phyloP scores from a whole-genome alignment of 2,113 vertebrate species.

The Heterochromis multidens region DNA sequence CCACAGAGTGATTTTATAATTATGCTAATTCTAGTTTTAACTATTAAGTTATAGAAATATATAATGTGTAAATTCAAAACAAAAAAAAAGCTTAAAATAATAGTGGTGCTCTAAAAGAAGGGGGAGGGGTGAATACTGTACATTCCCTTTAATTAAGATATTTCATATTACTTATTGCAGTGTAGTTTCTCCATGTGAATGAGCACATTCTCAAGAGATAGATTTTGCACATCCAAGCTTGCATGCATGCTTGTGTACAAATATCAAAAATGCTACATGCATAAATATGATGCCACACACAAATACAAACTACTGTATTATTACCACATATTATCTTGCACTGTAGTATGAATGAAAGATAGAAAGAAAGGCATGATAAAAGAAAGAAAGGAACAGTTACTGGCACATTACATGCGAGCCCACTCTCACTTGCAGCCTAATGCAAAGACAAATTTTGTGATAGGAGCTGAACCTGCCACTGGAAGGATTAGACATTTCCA shows the following conservation, averaged over 20 bases:
- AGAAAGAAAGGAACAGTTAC: background rate
- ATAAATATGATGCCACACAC: background rate
- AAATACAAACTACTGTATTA: background rate
- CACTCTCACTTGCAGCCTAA: background rate
- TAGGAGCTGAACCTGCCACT: background rate
- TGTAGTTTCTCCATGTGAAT: background rate
- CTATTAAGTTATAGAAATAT: background rate
- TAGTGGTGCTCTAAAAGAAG: background rate
- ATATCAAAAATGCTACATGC: background rate
- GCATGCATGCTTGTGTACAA: background rate
- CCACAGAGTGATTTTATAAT: background rate
- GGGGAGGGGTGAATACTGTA: background rate
- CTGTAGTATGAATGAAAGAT: background rate
- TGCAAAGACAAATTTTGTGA: background rate
- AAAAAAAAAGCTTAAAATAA: background rate
- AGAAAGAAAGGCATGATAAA: background rate
- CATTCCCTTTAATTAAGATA: background rate
- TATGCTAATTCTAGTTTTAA: background rate
- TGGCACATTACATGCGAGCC: background rate
- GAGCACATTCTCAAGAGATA: background rate
- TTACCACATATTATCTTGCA: background rate
- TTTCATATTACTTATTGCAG: background rate
- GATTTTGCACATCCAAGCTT: background rate
- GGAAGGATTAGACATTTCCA: conserved; percentile 1
- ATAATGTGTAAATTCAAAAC: background rate